phyloP scores from a whole-genome alignment of 2,797 vertebrate genomes.

The Myotis myotis region DNA sequence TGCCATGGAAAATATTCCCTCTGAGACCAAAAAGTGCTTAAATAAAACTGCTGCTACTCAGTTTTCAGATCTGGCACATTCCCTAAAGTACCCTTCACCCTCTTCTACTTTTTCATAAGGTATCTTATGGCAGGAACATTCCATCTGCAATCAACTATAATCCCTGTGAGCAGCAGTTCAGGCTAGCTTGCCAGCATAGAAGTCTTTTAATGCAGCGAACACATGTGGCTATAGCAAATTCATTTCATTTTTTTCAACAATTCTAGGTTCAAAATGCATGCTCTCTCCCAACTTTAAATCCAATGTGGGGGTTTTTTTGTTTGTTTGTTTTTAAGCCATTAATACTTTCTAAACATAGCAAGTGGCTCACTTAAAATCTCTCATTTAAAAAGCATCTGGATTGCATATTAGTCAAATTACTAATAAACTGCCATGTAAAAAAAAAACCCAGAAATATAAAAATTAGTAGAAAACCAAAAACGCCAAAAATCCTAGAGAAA shows the following conservation, averaged over 20 bases:
- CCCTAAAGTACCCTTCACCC: slow-evolving; percentile 21
- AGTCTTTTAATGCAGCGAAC: slow-evolving; percentile 60
- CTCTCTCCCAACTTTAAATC: slow-evolving; percentile 1
- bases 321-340: neutral
- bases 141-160: slow-evolving; percentile 65
- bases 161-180: slow-evolving; percentile 48
- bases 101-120: slow-evolving; percentile 15
- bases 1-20: slow-evolving; percentile 36
- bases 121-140: slow-evolving; percentile 49
- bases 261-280: slow-evolving; percentile 13
- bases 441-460: neutral
- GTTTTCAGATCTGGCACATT: slow-evolving; percentile 20
- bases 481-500: neutral
- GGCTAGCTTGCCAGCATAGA: slow-evolving; percentile 67
- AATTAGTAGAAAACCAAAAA: neutral
- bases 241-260: slow-evolving; percentile 30
- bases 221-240: slow-evolving; percentile 60
- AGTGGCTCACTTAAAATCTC: neutral
- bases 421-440: neutral
- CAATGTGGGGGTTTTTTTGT: neutral
- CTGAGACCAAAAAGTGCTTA: slow-evolving; percentile 31
- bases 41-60: slow-evolving; percentile 5
- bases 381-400: slow-evolving; percentile 33
- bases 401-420: slow-evolving; percentile 22
- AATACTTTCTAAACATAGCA: slow-evolving; percentile 44